phyloP scores from a whole-genome alignment of 53 echinoderm and acorn worm genomes.

The Hippasteria phrygiana region DNA sequence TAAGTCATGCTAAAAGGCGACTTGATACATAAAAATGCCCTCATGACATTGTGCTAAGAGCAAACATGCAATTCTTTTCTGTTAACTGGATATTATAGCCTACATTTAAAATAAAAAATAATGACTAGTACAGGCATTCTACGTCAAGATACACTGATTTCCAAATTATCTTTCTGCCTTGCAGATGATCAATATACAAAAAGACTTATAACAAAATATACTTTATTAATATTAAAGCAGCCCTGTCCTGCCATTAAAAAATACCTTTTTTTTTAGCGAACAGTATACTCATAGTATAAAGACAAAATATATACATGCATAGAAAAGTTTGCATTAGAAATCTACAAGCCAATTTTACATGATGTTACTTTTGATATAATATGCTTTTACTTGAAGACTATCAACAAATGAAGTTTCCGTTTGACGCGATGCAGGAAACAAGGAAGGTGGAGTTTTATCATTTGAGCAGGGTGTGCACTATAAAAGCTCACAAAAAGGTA shows the following conservation, averaged over 20 bases:
- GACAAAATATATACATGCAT: constrained; percentile 67
- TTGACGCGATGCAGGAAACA: no score
- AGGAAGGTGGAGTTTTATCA: no score
- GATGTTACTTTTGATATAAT: background rate
- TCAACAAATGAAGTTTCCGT: no score
- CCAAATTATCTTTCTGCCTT: constrained; percentile 35
- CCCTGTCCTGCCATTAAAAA: constrained; percentile 17
- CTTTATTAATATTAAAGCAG: constrained; percentile 24
- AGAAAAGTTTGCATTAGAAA: constrained; percentile 52
- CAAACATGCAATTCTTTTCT: background rate
- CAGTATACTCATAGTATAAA: constrained; percentile 64
- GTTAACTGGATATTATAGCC: background rate
- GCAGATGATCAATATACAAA: constrained; percentile 52
- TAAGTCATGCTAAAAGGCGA: no score
- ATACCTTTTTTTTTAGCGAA: constrained; percentile 36
- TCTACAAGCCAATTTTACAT: constrained; percentile 46
- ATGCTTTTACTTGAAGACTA: background rate
- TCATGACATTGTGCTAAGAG: background rate
- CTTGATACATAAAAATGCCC: no score
- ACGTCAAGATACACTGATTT: constrained; percentile 35
- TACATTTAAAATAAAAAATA: background rate
- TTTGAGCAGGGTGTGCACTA: no score
- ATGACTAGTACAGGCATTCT: constrained; percentile 37
- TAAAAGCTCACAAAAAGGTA: no score
- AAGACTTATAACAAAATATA: constrained; percentile 55